These are phyloP conservation scores for Wiebesia pumilae DNA, from an alignment of 1,140 invertebrate genomes.

Conservation along the genomic window DNA sequence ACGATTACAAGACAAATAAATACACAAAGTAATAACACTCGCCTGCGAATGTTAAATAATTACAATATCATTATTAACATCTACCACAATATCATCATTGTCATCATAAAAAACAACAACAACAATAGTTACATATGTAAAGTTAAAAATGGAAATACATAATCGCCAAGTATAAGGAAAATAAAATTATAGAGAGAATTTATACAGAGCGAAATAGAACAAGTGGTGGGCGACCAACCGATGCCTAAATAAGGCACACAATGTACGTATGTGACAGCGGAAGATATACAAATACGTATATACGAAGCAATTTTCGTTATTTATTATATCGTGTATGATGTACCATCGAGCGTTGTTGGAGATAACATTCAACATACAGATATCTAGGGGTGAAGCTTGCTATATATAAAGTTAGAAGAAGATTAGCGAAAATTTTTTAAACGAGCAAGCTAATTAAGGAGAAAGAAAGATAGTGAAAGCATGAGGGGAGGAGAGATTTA, in stretches of 20 bases:
- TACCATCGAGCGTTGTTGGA: background rate
- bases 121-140: constrained; percentile 23
- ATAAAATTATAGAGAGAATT: constrained; percentile 25
- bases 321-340: constrained; percentile 20
- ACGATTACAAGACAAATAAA: constrained; percentile 22
- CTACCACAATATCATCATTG: too few relatives aligned
- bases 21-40: constrained; percentile 18
- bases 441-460: background rate
- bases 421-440: constrained; percentile 2
- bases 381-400: background rate
- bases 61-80: background rate
- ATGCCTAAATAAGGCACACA: background rate
- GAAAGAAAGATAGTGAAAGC: too few relatives aligned
- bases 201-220: background rate
- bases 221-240: background rate
- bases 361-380: background rate
- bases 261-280: background rate
- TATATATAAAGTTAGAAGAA: background rate
- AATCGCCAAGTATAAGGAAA: constrained; percentile 24
- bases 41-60: constrained; percentile 16
- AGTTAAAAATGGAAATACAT: constrained; percentile 23
- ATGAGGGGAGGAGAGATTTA: background rate
- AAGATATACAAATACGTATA: constrained; percentile 3
- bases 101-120: constrained; percentile 11
- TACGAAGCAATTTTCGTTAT: constrained; percentile 26